Conservation (phyloP, 2,113 vertebrate species). For the Anser brachyrhynchus region DNA sequence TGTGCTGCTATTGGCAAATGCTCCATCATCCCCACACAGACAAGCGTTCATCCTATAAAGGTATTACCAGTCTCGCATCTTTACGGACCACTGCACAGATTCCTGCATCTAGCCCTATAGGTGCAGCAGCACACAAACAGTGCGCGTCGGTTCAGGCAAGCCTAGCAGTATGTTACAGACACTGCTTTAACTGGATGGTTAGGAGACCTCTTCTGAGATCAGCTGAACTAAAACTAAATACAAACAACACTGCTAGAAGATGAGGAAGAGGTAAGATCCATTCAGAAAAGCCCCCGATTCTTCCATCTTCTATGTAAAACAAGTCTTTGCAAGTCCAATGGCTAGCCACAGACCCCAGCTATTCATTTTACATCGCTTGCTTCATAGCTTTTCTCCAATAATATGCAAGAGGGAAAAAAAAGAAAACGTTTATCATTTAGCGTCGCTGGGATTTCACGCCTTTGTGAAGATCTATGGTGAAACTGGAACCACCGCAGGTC, state of each 20-base stretch:
- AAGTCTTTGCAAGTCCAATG: background rate
- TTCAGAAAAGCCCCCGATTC: background rate
- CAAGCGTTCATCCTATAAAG: background rate
- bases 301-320: background rate
- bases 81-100: background rate
- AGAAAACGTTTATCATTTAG: background rate
- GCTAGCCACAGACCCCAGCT: background rate
- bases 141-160: background rate
- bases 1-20: background rate
- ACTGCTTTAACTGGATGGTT: background rate
- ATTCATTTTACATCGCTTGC: background rate
- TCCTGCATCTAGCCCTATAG: background rate
- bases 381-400: background rate
- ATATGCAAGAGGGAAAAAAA: accelerated
- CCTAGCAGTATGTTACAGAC: background rate
- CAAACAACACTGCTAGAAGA: background rate
- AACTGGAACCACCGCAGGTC: background rate
- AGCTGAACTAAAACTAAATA: background rate
- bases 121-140: background rate
- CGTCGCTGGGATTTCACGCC: background rate
- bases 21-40: background rate
- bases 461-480: background rate
- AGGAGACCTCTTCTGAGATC: background rate
- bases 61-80: accelerated
- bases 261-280: accelerated